These are phyloP conservation scores for Thermophis baileyi DNA, from an alignment of 2,113 vertebrate genomes.

Conservation along the genomic window DNA sequence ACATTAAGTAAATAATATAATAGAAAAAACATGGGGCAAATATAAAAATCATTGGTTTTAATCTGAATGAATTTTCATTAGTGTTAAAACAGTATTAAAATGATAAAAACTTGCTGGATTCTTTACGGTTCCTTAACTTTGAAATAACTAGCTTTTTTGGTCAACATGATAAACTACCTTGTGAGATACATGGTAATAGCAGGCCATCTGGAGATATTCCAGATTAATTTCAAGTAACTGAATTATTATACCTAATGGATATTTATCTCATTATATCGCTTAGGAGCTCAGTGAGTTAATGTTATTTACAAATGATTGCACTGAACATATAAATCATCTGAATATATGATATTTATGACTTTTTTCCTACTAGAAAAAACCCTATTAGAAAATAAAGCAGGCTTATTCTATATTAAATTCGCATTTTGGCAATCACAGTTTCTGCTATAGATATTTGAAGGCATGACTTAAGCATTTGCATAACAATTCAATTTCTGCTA, in stretches of 20 bases:
- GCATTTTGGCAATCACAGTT: not conserved
- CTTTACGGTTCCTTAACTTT: not conserved
- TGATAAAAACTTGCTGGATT: not conserved
- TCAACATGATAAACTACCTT: not conserved
- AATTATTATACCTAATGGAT: not conserved
- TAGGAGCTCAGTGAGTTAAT: not conserved
- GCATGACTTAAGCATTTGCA: not conserved
- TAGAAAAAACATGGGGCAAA: not conserved
- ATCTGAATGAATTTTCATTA: not conserved
- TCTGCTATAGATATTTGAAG: not conserved
- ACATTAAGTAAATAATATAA: not conserved
- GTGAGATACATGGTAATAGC: not conserved
- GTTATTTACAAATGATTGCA: not conserved
- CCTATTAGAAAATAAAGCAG: not conserved
- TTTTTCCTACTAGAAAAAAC: accelerated
- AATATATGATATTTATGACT: not conserved
- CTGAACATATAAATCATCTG: not conserved
- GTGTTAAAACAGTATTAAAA: not conserved
- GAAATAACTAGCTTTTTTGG: not conserved
- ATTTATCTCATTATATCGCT: not conserved
- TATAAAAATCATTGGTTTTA: not conserved
- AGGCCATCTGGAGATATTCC: not conserved
- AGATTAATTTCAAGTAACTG: not conserved
- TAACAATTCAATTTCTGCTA: not conserved
- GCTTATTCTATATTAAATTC: not conserved